Evolutionary conservation across 2,113 vertebrate species (phyloP).

Genomic region (Seriola dumerili): DNA sequence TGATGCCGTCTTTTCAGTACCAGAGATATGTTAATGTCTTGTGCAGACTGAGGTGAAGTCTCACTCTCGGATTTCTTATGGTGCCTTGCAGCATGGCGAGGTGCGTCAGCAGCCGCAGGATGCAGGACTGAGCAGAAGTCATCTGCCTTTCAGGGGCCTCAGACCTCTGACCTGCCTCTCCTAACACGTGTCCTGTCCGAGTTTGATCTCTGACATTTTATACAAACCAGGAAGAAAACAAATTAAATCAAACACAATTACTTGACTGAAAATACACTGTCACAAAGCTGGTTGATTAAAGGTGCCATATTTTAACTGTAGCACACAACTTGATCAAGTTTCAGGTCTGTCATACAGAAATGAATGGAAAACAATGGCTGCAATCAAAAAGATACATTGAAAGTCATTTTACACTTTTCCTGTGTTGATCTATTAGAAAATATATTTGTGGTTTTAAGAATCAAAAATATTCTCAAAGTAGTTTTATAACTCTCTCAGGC

Average conservation of each 20-base stretch:
- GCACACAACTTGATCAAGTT: not conserved
- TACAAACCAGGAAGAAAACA: not conserved
- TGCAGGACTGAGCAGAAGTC: conserved; percentile 60
- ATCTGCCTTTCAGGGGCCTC: conserved; percentile 81
- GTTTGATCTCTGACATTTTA: conserved; percentile 59
- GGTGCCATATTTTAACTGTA: no score
- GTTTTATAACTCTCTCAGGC: no score
- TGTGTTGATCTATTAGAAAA: no score
- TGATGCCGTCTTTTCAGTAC: rapidly evolving
- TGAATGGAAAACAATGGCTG: not conserved
- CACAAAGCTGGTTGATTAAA: not conserved
- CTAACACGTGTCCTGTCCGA: conserved; percentile 77
- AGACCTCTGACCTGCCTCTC: conserved; percentile 55
- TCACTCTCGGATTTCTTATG: conserved; percentile 56
- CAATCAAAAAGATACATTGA: no score
- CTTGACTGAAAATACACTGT: not conserved
- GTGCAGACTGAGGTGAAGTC: not conserved
- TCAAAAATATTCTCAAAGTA: no score
- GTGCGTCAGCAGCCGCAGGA: conserved; percentile 80
- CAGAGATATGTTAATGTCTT: not conserved
- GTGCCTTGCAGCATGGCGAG: conserved; percentile 82
- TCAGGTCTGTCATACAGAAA: not conserved
- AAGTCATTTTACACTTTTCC: no score
- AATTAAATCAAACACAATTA: not conserved
- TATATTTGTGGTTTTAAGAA: no score